Conservation (phyloP, 2,113 vertebrate genomes). For the Anhinga rufa region DNA sequence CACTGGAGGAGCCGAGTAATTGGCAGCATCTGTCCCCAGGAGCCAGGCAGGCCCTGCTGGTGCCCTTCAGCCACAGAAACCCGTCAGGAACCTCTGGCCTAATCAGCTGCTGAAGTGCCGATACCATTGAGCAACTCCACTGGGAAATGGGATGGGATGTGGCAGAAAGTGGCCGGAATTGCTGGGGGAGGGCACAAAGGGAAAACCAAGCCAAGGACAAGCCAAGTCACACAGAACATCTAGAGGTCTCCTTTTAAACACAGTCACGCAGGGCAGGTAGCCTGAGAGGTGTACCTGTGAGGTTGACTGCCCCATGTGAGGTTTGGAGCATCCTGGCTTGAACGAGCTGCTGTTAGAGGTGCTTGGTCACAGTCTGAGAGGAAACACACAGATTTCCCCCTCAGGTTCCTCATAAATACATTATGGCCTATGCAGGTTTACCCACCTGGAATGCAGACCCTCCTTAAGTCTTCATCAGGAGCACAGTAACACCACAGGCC, state of each 20-base stretch:
- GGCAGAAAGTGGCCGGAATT: neutral
- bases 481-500: neutral
- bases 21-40: neutral
- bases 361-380: neutral
- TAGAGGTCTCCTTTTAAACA: neutral
- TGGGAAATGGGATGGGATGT: neutral
- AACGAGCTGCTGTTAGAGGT: neutral
- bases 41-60: fast-evolving
- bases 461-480: neutral
- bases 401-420: fast-evolving
- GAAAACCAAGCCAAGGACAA: neutral
- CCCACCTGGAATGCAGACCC: neutral
- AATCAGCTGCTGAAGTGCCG: neutral
- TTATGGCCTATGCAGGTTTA: neutral
- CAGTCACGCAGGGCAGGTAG: neutral
- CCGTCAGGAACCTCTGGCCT: constrained; percentile 3
- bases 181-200: neutral
- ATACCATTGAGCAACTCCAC: neutral
- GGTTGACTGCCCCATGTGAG: neutral
- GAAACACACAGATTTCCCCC: neutral
- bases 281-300: neutral
- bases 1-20: no score
- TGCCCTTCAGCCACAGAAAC: fast-evolving
- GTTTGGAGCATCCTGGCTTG: neutral
- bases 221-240: fast-evolving